These are phyloP conservation scores for Eurois occulta DNA, from an alignment of 2,888 invertebrate genomes.

Conservation along the genomic window DNA sequence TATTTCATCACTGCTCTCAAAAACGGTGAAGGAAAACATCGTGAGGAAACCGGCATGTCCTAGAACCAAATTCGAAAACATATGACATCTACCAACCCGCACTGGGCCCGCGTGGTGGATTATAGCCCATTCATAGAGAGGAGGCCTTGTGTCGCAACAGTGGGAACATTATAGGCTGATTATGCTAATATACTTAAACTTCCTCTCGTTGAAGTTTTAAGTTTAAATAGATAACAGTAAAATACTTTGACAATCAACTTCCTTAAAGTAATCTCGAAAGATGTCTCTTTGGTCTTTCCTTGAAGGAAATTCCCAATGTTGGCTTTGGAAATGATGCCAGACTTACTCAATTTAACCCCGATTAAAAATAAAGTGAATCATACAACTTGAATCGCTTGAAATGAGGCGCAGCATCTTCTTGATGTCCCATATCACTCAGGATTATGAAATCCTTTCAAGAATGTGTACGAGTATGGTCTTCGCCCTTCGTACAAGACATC, in stretches of 20 bases:
- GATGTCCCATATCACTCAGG: constrained; percentile 38
- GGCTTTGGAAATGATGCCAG: constrained; percentile 4
- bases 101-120: no score
- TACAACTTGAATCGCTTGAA: constrained; percentile 18
- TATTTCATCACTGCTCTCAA: no score
- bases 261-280: neutral
- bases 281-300: no score
- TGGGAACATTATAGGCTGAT: no score
- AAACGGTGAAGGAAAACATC: no score
- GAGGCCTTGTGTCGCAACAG: no score
- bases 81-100: no score
- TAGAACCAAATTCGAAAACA: no score
- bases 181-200: no score
- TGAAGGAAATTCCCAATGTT: no score
- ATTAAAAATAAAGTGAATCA: constrained; percentile 51
- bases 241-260: neutral
- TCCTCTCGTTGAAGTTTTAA: neutral
- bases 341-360: constrained; percentile 39
- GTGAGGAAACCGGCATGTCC: no score
- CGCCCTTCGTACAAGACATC: constrained; percentile 49
- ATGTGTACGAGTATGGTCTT: constrained; percentile 44
- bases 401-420: constrained; percentile 35
- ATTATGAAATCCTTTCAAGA: constrained; percentile 54
- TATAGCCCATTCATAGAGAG: no score
- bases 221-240: neutral